Base-by-base conservation (phyloP, 2,113 vertebrate species). In the Colistium nudipinnis region DNA sequence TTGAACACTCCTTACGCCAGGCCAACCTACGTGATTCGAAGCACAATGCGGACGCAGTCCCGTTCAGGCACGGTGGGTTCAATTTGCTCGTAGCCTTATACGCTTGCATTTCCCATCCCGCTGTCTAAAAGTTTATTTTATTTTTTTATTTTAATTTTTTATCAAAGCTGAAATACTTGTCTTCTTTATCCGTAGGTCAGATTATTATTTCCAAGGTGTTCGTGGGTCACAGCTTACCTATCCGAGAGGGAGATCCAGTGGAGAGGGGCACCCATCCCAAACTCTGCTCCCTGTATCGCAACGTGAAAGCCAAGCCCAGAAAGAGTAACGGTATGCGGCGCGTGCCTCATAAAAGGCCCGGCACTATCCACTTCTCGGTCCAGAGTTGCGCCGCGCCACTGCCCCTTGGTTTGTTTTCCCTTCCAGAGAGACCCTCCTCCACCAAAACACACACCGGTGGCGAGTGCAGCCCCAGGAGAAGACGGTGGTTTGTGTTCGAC, bases 401-500 rank as follows among this genome's bases (percentile, higher is more conserved):
- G 14, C 24, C 52, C 55, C 17, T 66, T 6, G 16, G 6, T 74
- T 9, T 76, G 7, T 30, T 73, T 68, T 47, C 62, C 3, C 22
- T 43, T 83, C n/a, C 68, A 90, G 84, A 90, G 62, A 51, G 12
- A 27, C 20, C 65, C 14, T 70, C 36, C 62, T 81, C 83, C 70
- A 31, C 73, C 6, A 61, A 43, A 51, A 78, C 82, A 43, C 70
- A 76, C 13, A 66, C 74, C 36, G 87, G 55, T 53, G 93, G 92
- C 66, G 87, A 89, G 36, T 93, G 90, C 80, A 82, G 70, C 39
- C 73, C 79, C 10, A 57, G 83, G 27, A 89, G 90, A 57, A 92
- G 70, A 56, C 88, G 93, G 79, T 96, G 94, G 93, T 93, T 95
- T 85, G 81, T 96, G 62, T 96, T 94, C 77, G 93, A 96, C 55